Evolutionary conservation across 2,113 vertebrate species (phyloP).

Genomic region (Daubentonia madagascariensis): DNA sequence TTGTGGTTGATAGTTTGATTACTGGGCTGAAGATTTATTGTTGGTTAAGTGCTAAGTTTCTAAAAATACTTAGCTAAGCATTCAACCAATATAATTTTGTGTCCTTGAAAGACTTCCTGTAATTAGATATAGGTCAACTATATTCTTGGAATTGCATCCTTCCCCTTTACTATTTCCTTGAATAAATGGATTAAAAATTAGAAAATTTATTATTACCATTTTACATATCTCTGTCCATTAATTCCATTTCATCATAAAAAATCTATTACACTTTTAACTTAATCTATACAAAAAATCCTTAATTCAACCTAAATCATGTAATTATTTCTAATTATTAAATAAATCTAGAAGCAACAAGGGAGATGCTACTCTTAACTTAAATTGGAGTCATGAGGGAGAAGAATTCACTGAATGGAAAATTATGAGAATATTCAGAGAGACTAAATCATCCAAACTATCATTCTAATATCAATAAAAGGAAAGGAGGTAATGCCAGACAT

Average conservation of each 20-base stretch:
- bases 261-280: background rate
- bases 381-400: background rate
- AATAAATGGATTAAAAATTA: background rate
- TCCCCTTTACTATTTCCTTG: background rate
- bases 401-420: background rate
- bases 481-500: background rate
- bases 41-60: constrained; percentile 4
- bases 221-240: background rate
- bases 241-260: background rate
- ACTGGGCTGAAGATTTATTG: background rate
- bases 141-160: background rate
- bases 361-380: background rate
- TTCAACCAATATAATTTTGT: background rate
- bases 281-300: background rate
- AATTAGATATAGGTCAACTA: background rate
- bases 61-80: constrained; percentile 21
- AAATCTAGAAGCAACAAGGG: background rate
- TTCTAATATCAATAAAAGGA: background rate
- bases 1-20: constrained; percentile 40
- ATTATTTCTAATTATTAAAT: constrained; percentile 18
- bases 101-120: background rate
- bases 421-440: background rate
- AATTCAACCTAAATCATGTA: background rate
- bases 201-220: background rate
- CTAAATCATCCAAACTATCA: background rate